Evolutionary conservation across 2,797 vertebrate species (phyloP).

Genomic region (Octomys mimax): DNA sequence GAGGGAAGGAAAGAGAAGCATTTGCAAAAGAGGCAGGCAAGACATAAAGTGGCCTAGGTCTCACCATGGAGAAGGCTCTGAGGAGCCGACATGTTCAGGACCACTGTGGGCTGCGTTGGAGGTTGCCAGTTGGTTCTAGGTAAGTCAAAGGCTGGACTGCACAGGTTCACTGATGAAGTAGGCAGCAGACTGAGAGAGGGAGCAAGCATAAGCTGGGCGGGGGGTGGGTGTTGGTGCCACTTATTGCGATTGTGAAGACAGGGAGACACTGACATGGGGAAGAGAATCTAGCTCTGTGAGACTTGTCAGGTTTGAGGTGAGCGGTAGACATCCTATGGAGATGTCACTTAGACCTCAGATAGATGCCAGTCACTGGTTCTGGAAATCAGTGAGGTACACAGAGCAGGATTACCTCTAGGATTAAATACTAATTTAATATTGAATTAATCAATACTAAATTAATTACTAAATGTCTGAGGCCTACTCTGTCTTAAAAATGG

Average conservation of each 20-base stretch:
- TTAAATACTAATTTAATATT: background rate
- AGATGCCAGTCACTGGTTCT: background rate
- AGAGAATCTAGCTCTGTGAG: background rate
- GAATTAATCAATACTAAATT: no score
- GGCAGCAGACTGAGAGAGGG: background rate
- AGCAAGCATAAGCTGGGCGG: background rate
- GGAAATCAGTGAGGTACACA: background rate
- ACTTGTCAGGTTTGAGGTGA: background rate
- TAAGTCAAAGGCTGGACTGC: background rate
- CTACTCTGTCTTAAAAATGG: conserved; percentile 37
- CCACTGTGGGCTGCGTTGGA: background rate
- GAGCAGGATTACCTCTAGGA: background rate
- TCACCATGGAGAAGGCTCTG: background rate
- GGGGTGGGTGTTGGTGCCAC: background rate
- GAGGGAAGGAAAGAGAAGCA: background rate
- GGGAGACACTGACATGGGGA: background rate
- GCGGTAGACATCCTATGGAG: background rate
- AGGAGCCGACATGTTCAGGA: background rate
- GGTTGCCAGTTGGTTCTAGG: background rate
- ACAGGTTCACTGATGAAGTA: background rate
- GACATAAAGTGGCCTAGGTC: background rate
- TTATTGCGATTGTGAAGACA: background rate
- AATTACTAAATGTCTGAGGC: background rate
- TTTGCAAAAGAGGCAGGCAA: background rate
- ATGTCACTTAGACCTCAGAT: background rate